Base-by-base conservation (phyloP, 2,113 vertebrate genomes). In the Nymphicus hollandicus region DNA sequence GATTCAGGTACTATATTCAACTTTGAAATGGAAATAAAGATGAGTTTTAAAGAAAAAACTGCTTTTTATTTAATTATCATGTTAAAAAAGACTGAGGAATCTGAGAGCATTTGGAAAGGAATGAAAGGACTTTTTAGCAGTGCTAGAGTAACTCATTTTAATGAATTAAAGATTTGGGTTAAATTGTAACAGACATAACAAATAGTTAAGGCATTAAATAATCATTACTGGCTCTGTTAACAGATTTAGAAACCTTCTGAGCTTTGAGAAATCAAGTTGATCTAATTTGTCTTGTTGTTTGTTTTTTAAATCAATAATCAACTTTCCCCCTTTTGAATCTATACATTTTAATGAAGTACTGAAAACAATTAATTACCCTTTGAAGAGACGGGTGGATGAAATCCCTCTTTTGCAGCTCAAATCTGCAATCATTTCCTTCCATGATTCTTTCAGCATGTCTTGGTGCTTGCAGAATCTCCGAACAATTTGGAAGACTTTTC, bases 121-220 rank as follows among this genome's bases (percentile, higher is more conserved):
- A 96, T 95, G 39, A 97, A 97, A 97, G 61, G 31, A 82, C 24
- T 56, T 88, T 89, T 71, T 60, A 88, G 65, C 44, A 89, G 91
- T 90, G 84, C 37, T 94, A 90, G 82, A 86, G 95, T 68, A 89
- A 89, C 76, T 47, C 27, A 23, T 86, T 95, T 93, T 95, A 97
- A 97, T 97, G 92, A 94, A 95, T 91, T 93, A 94, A 97, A 97
- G 94, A 94, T 96, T 97, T 72, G 66, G 27, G 61, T 49, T 92
- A 86, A 93, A 92, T 89, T 93, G 65, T 86, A 96, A 94, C 88
- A 96, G 93, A 95, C 92, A 87, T 93, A 96, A 95, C 93, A 96
- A 96, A 97, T 95, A 96, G 80, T 93, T 95, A 95, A 80, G 65
- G 70, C 71, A 94, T 97, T 95, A 96, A 97, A 96, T 91, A 97